Percentiles rank a stretch among this genome's conserved stretches.
Evolutionary conservation across 2,797 vertebrate genomes (phyloP).

Genomic region (Artibeus lituratus): DNA sequence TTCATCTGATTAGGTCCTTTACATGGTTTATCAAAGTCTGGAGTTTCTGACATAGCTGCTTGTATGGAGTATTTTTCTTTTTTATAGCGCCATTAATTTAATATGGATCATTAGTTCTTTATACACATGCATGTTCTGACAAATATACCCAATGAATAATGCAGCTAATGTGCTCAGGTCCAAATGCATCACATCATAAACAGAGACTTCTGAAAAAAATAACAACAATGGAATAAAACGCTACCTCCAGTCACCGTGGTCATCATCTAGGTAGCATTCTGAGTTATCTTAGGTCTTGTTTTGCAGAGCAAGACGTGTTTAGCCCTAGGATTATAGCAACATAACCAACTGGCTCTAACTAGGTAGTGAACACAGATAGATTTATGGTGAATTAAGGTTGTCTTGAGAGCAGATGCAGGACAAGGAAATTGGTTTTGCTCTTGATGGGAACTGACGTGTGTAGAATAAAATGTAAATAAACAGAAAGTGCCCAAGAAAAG

Average conservation of each 20-base stretch:
- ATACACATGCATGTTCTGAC: slow-evolving; percentile 94
- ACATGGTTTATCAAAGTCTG: slow-evolving; percentile 93
- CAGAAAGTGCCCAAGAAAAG: slow-evolving; percentile 80
- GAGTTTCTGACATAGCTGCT: slow-evolving; percentile 87
- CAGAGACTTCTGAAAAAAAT: slow-evolving; percentile 85
- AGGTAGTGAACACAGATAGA: slow-evolving; percentile 55
- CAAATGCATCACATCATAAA: slow-evolving; percentile 93
- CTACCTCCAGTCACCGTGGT: slow-evolving; percentile 38
- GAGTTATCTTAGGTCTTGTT: slow-evolving; percentile 43
- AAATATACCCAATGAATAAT: slow-evolving; percentile 95
- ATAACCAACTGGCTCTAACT: slow-evolving; percentile 45
- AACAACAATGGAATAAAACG: slow-evolving; percentile 78
- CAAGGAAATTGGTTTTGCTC: slow-evolving; percentile 83
- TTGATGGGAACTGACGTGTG: slow-evolving; percentile 82
- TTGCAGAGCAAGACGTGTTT: slow-evolving; percentile 34
- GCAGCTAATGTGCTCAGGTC: slow-evolving; percentile 90
- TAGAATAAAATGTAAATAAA: slow-evolving; percentile 85
- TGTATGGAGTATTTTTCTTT: slow-evolving; percentile 93
- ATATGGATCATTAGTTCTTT: slow-evolving; percentile 96
- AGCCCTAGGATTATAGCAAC: slow-evolving; percentile 33
- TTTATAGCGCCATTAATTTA: slow-evolving; percentile 99
- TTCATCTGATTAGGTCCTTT: slow-evolving; percentile 91
- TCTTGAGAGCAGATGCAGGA: slow-evolving; percentile 77
- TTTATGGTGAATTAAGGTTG: slow-evolving; percentile 81
- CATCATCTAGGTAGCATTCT: not conserved